Conservation (phyloP, 2,113 vertebrate species). For the Sinocyclocheilus anshuiensis region DNA sequence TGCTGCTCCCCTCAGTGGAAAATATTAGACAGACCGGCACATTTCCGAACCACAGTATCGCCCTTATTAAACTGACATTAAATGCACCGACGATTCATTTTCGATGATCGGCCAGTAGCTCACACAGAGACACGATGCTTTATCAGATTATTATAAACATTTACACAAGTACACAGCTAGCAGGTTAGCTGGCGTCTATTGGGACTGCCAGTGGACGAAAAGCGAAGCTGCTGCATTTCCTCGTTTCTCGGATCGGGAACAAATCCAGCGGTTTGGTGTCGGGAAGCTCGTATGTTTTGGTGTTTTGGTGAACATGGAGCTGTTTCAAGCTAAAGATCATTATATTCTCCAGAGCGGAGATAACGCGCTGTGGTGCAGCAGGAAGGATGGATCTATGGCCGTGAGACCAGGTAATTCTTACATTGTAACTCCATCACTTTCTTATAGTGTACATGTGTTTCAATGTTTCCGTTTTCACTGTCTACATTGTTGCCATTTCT, state of each 20-base stretch:
- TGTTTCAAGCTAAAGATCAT: no score
- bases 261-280: conserved; percentile 24
- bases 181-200: conserved; percentile 23
- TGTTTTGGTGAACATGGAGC: no score
- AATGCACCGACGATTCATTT: background rate
- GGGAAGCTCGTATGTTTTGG: background rate
- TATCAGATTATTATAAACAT: conserved; percentile 13
- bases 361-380: no score
- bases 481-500: no score
- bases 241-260: conserved; percentile 31
- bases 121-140: conserved; percentile 21
- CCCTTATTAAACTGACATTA: background rate
- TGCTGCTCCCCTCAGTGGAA: conserved; percentile 35
- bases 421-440: no score
- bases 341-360: no score
- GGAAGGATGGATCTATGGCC: no score
- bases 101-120: background rate
- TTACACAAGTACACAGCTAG: conserved; percentile 18
- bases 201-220: background rate
- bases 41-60: background rate
- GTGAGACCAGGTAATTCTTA: no score
- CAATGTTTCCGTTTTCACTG: no score
- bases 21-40: conserved; percentile 31
- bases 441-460: no score
- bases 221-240: conserved; percentile 27